Evolutionary conservation across 2,888 invertebrate species (phyloP), one percentile per base, ranked within the genome.

Genomic region (Gasteruption jaculator): DNA sequence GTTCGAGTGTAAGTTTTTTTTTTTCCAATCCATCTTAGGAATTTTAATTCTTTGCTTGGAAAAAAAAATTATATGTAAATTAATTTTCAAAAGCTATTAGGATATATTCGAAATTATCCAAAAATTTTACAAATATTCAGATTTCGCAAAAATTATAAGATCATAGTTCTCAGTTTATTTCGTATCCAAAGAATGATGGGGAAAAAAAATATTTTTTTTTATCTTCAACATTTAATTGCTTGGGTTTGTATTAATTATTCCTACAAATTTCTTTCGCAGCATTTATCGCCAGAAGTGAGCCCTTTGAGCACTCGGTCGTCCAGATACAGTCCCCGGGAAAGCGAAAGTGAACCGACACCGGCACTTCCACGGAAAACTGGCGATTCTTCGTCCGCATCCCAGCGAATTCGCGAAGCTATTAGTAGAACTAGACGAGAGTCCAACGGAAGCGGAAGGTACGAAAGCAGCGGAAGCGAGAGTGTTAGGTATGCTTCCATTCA

Each of bases 311-410:
- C 70, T 3, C 58, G 69, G 41, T 70, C 70, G 0, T 70, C 70
- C 5, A 60, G 63, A 30, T 70, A 70, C 49, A 70, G 70, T 52
- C 69, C 70, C 3, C 61, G 70, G 11, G 70, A 70, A 49, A 70
- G 70, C 50, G 70, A 70, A 48, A 70, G 70, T 45, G 70, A 70
- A 37, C 70, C 70, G 8, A 70, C 70, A 3, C 69, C 70, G 1
- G 69, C 67, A 3, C 50, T 69, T 20, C 66, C 68, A 2, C 57
- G 69, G 19, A 70, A 66, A 58, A 65, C 54, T 0, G 48, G 52
- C 11, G 69, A 70, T 36, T 68, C 68, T 5, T 66, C 57, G 38
- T 58, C 60, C 3, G 63, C 69, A 1, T 69, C 70, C n/a, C 70
- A 70, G 31, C 60, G 69, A 42, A 64, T 70, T 45, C 59, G 70